Conservation (phyloP, 2,888 invertebrate genomes). For the Meiosimyza decipiens region DNA sequence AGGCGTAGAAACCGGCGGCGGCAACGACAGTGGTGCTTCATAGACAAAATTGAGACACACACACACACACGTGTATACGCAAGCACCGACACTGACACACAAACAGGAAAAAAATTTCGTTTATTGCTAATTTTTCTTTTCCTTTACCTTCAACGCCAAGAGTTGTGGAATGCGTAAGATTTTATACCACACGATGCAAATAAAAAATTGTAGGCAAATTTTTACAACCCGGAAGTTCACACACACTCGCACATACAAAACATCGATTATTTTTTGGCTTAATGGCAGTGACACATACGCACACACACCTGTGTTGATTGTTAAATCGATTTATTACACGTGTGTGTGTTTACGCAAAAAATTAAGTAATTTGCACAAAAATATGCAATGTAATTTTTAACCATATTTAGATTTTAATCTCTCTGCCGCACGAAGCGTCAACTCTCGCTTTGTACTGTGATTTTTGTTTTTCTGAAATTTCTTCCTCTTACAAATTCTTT, state of each 20-base stretch:
- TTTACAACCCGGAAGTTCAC: constrained; percentile 17
- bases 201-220: background rate
- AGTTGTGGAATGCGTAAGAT: no score
- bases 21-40: no score
- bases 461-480: background rate
- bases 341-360: background rate
- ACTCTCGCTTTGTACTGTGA: background rate
- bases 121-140: constrained; percentile 5
- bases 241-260: constrained; percentile 1
- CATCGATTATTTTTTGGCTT: constrained; percentile 26
- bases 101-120: background rate
- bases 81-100: background rate
- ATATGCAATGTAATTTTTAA: background rate
- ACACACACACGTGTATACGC: background rate
- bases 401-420: constrained; percentile 20
- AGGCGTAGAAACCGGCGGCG: no score
- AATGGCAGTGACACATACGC: background rate
- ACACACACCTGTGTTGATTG: background rate
- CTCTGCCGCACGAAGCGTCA: background rate
- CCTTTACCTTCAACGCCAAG: no score
- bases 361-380: constrained; percentile 9
- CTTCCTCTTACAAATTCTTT: background rate
- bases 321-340: no score
- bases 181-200: no score
- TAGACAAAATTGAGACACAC: no score